These are phyloP conservation scores for Charadrius vociferus DNA, from an alignment of 2,113 vertebrate genomes.

Conservation along the genomic window DNA sequence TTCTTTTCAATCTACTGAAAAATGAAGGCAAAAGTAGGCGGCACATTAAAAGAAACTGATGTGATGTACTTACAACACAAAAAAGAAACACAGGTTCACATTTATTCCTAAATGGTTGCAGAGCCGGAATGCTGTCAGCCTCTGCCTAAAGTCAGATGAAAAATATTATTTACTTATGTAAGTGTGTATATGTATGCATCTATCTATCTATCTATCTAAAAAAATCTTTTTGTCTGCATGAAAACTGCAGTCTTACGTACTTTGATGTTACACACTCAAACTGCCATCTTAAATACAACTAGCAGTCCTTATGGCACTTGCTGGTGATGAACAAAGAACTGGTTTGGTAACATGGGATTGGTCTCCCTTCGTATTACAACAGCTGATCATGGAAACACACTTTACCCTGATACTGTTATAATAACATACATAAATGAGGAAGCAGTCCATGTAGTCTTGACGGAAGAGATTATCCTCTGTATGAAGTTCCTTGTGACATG, in stretches of 20 bases:
- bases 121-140: slow-evolving; percentile 51
- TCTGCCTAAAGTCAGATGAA: slow-evolving; percentile 70
- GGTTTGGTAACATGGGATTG: background rate
- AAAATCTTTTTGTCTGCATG: background rate
- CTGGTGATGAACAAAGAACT: background rate
- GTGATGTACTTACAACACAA: slow-evolving; percentile 70
- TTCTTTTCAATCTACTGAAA: background rate
- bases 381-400: background rate
- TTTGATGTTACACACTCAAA: background rate
- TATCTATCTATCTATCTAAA: no score
- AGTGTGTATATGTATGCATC: background rate
- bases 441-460: background rate
- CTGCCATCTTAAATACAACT: background rate
- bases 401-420: background rate
- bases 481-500: background rate
- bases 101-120: slow-evolving; percentile 69
- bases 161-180: background rate
- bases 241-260: background rate
- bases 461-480: background rate
- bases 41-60: background rate
- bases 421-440: background rate
- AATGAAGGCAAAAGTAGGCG: background rate
- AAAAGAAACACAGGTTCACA: slow-evolving; percentile 81
- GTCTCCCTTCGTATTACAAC: background rate
- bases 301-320: background rate